Base-by-base conservation (phyloP, 2,888 invertebrate genomes). In the Perithous albicinctus region DNA sequence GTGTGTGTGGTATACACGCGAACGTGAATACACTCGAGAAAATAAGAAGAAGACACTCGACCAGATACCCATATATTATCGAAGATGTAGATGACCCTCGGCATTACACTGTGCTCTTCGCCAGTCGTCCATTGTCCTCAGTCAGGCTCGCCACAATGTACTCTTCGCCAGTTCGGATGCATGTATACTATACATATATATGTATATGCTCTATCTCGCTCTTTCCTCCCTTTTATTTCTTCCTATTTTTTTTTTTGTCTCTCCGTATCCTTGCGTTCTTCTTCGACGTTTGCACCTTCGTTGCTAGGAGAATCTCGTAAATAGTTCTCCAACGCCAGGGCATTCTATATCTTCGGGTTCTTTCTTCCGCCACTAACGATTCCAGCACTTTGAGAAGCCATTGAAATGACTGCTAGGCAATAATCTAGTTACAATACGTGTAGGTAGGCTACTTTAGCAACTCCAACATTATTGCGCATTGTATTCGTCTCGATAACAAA, bases 21-120 rank as follows among this genome's bases (percentile, higher is more conserved):
- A 82, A 82, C 82, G 80, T 29, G 56, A 5, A 56, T 29, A 15
- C 56, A n/a, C 29, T 56, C n/a, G 15, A 56, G 79, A 80, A 86
- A 81, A 85, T 83, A 66, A 73, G 70, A 76, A 85, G 84, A 66
- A 73, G 70, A 76, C 56, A 56, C 41, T n/a, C 41, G 29, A 70
- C 29, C 18, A 54, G 70, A 70, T 70, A 59, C 56, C 54, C 89
- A 90, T 90, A 88, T 90, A 90, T 91, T 86, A 89, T 86, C 84
- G 88, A 88, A 91, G 90, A 91, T 91, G 90, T 88, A 91, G 91
- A 91, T 91, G 88, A 87, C 87, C 86, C 87, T 83, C 67, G 83
- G 87, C 85, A 88, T 87, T 87, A 86, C 84, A 77, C 77, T 70
- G 56, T 66, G 64, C 83, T 63, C 48, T 69, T 43, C 64, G 23